Conservation (phyloP, 2,113 vertebrate genomes). For the Coracopsis vasa region DNA sequence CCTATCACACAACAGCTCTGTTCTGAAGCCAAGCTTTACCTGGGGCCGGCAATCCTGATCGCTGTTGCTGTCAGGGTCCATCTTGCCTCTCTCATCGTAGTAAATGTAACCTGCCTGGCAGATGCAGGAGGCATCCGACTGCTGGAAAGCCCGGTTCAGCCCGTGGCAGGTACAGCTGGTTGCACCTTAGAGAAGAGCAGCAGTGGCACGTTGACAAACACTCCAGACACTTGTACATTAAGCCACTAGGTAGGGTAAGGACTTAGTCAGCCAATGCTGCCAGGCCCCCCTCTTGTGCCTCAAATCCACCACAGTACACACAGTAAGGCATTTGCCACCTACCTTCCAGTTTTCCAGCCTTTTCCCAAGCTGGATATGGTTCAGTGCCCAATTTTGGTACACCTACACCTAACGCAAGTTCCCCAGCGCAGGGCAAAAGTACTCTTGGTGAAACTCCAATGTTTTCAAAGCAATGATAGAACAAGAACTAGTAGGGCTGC, state of each 20-base stretch:
- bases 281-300: not conserved
- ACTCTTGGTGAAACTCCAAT: not conserved
- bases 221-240: not conserved
- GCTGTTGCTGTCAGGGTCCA: slow-evolving; percentile 75
- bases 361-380: not conserved
- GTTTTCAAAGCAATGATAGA: not conserved
- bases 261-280: not conserved
- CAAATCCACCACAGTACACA: not conserved
- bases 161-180: slow-evolving; percentile 83
- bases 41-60: slow-evolving; percentile 85
- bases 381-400: not conserved
- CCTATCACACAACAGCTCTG: not conserved
- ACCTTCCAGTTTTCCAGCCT: not conserved
- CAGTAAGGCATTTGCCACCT: not conserved
- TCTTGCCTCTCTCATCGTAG: slow-evolving; percentile 81
- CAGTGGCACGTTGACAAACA: not conserved
- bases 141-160: slow-evolving; percentile 88
- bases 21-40: slow-evolving; percentile 63
- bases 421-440: not conserved
- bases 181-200: slow-evolving; percentile 73
- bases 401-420: not conserved
- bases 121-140: slow-evolving; percentile 88
- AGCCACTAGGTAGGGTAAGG: not conserved
- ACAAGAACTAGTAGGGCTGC: not conserved
- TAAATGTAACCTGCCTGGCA: slow-evolving; percentile 85